Evolutionary conservation across 2,888 invertebrate genomes (phyloP).

Genomic region (Ptychoptera contaminata): DNA sequence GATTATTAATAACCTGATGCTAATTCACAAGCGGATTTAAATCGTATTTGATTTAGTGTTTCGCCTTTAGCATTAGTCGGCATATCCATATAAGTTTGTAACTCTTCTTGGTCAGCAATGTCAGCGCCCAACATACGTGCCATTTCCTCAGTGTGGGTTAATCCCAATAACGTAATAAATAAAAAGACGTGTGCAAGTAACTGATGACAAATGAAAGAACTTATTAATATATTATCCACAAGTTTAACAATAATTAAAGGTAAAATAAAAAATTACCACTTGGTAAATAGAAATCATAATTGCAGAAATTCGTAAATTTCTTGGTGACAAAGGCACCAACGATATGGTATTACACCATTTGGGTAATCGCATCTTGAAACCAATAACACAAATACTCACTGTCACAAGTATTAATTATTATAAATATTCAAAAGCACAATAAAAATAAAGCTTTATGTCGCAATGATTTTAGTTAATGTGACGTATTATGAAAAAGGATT

Average conservation of each 20-base stretch:
- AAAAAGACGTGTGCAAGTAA: conserved; percentile 26
- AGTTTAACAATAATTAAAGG: conserved; percentile 4
- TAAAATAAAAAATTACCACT: conserved; percentile 21
- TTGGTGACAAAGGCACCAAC: conserved; percentile 16
- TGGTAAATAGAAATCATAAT: conserved; percentile 28
- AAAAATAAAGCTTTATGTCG: too few relatives aligned
- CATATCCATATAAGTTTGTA: conserved; percentile 24
- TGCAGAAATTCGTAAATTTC: conserved; percentile 27
- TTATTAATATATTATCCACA: neutral
- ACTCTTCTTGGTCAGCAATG: conserved; percentile 28
- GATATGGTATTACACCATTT: neutral
- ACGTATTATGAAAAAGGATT: too few relatives aligned
- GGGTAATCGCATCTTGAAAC: conserved; percentile 3
- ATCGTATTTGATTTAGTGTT: conserved; percentile 23
- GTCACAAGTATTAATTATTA: too few relatives aligned
- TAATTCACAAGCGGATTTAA: conserved; percentile 22
- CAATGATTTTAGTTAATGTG: too few relatives aligned
- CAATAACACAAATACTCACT: too few relatives aligned
- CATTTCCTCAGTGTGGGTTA: conserved; percentile 30
- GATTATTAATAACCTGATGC: conserved; percentile 13
- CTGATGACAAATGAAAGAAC: conserved; percentile 13
- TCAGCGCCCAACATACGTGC: conserved; percentile 25
- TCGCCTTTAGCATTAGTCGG: conserved; percentile 15
- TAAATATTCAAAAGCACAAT: too few relatives aligned
- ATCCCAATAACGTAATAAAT: conserved; percentile 25